Conservation (phyloP, 2,888 invertebrate species). For the Agrochola macilenta region DNA sequence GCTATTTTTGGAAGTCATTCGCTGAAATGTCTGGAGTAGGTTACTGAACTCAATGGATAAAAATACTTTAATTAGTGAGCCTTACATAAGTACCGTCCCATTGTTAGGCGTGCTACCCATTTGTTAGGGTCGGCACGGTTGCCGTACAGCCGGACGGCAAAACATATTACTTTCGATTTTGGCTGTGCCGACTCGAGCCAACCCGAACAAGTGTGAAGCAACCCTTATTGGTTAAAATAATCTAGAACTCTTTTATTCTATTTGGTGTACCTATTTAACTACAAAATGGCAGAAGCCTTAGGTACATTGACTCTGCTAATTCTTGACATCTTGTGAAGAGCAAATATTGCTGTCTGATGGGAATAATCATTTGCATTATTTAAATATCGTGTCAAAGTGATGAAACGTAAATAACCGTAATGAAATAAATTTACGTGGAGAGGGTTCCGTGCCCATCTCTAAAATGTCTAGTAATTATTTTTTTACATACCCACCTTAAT, state of each 20-base stretch:
- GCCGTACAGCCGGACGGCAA: not conserved
- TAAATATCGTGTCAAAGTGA: slow-evolving; percentile 32
- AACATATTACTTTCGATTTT: not conserved
- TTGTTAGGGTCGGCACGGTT: not conserved
- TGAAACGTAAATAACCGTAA: slow-evolving; percentile 10
- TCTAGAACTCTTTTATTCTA: not conserved
- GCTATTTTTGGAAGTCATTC: not conserved
- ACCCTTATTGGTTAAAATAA: not conserved
- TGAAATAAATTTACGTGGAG: not conserved
- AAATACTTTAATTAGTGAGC: not conserved
- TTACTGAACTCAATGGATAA: not conserved
- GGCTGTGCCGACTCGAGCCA: not conserved
- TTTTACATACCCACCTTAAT: not conserved
- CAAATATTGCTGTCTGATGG: slow-evolving; percentile 12
- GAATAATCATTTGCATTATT: slow-evolving; percentile 31
- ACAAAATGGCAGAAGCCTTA: not conserved
- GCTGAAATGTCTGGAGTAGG: not conserved
- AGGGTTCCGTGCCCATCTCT: slow-evolving; percentile 12
- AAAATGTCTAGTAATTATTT: not conserved
- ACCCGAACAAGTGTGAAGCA: not conserved
- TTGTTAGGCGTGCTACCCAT: not conserved
- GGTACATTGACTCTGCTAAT: not conserved
- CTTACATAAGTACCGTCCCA: not conserved
- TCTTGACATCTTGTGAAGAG: slow-evolving; percentile 9
- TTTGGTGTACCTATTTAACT: not conserved